These are phyloP conservation scores for Drosophila parthenogenetica DNA, from an alignment of 2,888 invertebrate species.

Conservation along the genomic window DNA sequence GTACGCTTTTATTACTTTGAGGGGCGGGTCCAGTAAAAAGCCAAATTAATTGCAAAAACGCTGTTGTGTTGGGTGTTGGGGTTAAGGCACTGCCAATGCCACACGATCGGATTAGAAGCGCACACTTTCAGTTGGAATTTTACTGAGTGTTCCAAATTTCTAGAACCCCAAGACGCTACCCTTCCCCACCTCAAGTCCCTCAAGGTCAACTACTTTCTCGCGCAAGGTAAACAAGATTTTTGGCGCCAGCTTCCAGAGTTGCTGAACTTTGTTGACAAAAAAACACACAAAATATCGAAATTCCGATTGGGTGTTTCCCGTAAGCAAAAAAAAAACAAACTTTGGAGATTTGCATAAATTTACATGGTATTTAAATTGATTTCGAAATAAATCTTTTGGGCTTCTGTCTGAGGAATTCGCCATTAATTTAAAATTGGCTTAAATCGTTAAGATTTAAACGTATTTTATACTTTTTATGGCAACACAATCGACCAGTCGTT, in stretches of 20 bases:
- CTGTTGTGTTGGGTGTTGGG: conserved; percentile 7
- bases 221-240: conserved; percentile 74
- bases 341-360: conserved; percentile 45
- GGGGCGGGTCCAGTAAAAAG: conserved; percentile 33
- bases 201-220: conserved; percentile 75
- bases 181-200: conserved; percentile 19
- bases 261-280: conserved; percentile 64
- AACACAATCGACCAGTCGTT: conserved; percentile 42
- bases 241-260: conserved; percentile 71
- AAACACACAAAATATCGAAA: conserved; percentile 34
- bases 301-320: conserved; percentile 56
- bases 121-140: not conserved
- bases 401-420: conserved; percentile 52
- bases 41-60: conserved; percentile 29
- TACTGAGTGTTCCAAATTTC: conserved; percentile 39
- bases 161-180: conserved; percentile 19
- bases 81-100: conserved; percentile 60
- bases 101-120: not conserved
- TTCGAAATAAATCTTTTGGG: conserved; percentile 49
- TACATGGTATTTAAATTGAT: conserved; percentile 39
- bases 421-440: conserved; percentile 43
- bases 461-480: conserved; percentile 38
- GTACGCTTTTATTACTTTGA: conserved; percentile 16
- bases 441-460: conserved; percentile 45
- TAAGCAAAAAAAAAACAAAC: not conserved